phyloP scores from a whole-genome alignment of 2,888 invertebrate genomes.

The Cyclophora punctaria region DNA sequence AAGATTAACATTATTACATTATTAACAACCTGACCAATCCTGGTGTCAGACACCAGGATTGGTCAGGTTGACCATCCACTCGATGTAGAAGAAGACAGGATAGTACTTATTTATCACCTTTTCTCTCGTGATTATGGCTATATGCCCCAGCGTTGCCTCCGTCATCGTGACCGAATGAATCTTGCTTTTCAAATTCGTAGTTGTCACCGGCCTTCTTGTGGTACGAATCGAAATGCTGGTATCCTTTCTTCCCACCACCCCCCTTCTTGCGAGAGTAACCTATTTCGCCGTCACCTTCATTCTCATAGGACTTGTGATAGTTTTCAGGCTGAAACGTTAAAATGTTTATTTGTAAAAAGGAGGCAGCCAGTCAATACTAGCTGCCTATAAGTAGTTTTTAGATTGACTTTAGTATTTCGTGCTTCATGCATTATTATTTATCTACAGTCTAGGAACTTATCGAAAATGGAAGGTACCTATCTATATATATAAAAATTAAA shows the following conservation, averaged over 20 bases:
- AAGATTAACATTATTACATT: too few relatives aligned
- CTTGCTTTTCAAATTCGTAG: constrained; percentile 81
- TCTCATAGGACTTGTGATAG: constrained; percentile 76
- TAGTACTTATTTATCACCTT: constrained; percentile 36
- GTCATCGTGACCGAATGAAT: constrained; percentile 76
- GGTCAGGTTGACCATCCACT: too few relatives aligned
- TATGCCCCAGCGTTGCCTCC: constrained; percentile 63
- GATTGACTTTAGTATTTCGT: too few relatives aligned
- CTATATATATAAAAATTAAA: too few relatives aligned
- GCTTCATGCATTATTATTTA: too few relatives aligned
- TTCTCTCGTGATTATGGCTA: constrained; percentile 52
- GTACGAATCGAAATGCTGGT: constrained; percentile 82
- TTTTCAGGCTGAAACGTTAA: constrained; percentile 39
- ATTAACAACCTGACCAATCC: constrained; percentile 37
- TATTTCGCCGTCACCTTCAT: constrained; percentile 78
- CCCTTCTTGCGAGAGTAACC: constrained; percentile 79
- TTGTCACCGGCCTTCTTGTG: constrained; percentile 84
- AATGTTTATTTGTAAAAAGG: too few relatives aligned
- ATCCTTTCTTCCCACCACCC: constrained; percentile 81
- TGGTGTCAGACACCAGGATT: too few relatives aligned
- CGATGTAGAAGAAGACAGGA: too few relatives aligned
- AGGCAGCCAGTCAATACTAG: too few relatives aligned
- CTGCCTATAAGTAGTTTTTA: too few relatives aligned
- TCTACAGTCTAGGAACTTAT: too few relatives aligned
- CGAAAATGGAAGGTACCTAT: too few relatives aligned